phyloP scores from a whole-genome alignment of 2,888 invertebrate genomes.

The Platycheirus albimanus region DNA sequence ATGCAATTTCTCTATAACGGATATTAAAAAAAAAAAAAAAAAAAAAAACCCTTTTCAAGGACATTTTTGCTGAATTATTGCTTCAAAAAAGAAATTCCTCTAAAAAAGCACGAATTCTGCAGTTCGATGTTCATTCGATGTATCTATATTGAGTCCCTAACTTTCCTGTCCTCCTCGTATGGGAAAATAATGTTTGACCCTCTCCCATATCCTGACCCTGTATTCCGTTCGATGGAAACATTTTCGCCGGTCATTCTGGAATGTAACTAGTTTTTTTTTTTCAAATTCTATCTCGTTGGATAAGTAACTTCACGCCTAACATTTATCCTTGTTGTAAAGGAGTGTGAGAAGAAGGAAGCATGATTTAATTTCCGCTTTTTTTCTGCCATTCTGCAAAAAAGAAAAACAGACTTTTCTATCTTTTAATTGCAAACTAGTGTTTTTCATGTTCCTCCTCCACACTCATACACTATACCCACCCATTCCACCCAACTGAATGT shows the following conservation, averaged over 20 bases:
- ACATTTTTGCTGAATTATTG: too few relatives aligned
- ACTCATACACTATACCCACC: too few relatives aligned
- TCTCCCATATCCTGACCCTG: too few relatives aligned
- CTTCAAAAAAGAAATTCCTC: background rate
- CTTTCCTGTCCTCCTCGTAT: too few relatives aligned
- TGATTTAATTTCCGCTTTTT: slow-evolving; percentile 57
- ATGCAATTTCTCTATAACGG: too few relatives aligned
- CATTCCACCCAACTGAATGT: background rate
- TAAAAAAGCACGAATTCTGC: background rate
- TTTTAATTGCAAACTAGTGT: slow-evolving; percentile 60
- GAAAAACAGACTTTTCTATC: slow-evolving; percentile 17
- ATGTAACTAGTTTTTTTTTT: background rate
- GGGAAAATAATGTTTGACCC: too few relatives aligned
- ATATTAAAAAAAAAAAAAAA: background rate
- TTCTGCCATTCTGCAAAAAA: background rate
- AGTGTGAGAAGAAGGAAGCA: background rate
- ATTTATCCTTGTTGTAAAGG: background rate
- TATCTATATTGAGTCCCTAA: background rate
- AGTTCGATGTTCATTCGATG: background rate
- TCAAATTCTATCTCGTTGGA: background rate
- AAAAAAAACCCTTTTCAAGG: too few relatives aligned
- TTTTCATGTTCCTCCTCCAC: slow-evolving; percentile 26
- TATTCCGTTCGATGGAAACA: too few relatives aligned
- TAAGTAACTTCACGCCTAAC: slow-evolving; percentile 9
- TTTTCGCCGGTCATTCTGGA: background rate